Evolutionary conservation across 2,888 invertebrate species (phyloP).

Genomic region (Clepsis dumicolana): DNA sequence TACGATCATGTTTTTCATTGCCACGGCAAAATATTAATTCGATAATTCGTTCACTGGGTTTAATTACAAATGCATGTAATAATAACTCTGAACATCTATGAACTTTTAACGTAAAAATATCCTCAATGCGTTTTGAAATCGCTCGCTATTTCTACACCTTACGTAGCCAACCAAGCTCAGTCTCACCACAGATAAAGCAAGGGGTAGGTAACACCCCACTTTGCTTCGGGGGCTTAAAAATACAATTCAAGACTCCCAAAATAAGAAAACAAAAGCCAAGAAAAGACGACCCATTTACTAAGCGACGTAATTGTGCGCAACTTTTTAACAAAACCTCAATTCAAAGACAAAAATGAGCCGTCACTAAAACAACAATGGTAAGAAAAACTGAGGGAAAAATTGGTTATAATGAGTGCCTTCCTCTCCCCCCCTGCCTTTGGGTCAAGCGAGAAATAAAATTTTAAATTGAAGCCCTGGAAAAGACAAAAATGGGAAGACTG

Average conservation of each 20-base stretch:
- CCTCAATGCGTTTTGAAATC: no score
- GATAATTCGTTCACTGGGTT: no score
- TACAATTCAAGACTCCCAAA: constrained; percentile 26
- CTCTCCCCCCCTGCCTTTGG: constrained; percentile 66
- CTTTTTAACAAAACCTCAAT: constrained; percentile 43
- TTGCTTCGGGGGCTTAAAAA: constrained; percentile 5
- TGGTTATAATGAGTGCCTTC: constrained; percentile 83
- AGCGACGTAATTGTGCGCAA: constrained; percentile 42
- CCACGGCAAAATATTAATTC: no score
- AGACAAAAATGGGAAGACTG: constrained; percentile 74
- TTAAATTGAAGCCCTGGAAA: constrained; percentile 81
- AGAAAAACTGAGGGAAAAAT: constrained; percentile 77
- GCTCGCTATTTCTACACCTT: no score
- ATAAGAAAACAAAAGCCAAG: constrained; percentile 29
- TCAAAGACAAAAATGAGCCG: constrained; percentile 74
- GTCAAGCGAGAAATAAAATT: constrained; percentile 81
- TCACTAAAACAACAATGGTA: constrained; percentile 68
- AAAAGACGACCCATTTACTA: constrained; percentile 42
- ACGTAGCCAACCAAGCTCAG: no score
- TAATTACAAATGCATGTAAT: no score
- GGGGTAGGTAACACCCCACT: not conserved
- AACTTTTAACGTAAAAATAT: no score
- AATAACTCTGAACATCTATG: no score
- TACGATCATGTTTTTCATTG: no score
- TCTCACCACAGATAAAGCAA: not conserved